Evolutionary conservation across 2,888 invertebrate genomes (phyloP).

Genomic region (Cryptocheilus praepositus): DNA sequence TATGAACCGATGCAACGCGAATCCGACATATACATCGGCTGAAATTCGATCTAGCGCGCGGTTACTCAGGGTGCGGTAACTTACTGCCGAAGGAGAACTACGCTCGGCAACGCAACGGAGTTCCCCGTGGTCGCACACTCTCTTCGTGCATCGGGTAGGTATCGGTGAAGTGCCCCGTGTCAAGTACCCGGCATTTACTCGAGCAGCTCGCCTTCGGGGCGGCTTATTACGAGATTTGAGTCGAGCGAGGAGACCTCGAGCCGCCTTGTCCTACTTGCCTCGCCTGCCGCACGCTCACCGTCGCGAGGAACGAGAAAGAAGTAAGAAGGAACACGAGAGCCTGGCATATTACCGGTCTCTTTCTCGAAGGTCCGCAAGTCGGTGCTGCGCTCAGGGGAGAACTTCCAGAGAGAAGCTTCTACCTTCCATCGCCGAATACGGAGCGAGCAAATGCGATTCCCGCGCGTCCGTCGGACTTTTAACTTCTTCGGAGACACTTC

Average conservation of each 20-base stretch:
- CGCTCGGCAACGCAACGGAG: not conserved
- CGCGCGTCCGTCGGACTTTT: too few species aligned
- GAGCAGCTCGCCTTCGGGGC: conserved; percentile 40
- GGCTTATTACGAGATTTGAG: conserved; percentile 45
- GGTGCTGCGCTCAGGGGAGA: too few species aligned
- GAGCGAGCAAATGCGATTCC: conserved; percentile 4
- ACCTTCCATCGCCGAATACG: conserved; percentile 29
- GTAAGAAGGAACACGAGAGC: conserved; percentile 2
- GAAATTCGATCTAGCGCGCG: conserved; percentile 1
- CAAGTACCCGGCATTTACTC: conserved; percentile 43
- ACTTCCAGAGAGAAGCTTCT: too few species aligned
- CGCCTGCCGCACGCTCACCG: conserved; percentile 25
- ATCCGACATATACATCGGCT: not conserved
- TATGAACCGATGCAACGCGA: too few species aligned
- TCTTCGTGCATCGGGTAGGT: not conserved
- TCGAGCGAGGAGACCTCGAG: conserved; percentile 34
- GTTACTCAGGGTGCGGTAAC: not conserved
- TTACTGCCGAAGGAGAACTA: not conserved
- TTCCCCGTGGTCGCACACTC: conserved; percentile 15
- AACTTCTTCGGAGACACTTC: not conserved
- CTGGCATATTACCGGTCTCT: not conserved
- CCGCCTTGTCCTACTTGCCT: conserved; percentile 58
- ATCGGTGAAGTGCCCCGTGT: conserved; percentile 29
- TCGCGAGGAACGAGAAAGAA: conserved; percentile 3
- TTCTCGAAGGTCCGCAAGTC: not conserved